These are phyloP conservation scores for Schizaphis graminum DNA, from an alignment of 2,888 invertebrate genomes.

Conservation along the genomic window DNA sequence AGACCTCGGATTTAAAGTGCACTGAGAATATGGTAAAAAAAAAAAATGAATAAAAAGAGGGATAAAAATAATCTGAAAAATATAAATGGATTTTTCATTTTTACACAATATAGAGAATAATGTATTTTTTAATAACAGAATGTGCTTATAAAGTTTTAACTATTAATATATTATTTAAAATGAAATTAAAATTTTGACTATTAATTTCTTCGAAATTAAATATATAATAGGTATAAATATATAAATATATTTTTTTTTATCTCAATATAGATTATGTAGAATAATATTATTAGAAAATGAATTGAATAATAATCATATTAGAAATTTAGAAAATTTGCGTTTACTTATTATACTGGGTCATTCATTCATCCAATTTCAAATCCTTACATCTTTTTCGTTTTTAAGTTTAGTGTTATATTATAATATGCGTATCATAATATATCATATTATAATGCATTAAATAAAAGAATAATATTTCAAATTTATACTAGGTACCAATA, in stretches of 20 bases:
- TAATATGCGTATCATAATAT: too few relatives aligned
- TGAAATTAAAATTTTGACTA: neutral
- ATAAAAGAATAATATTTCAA: too few relatives aligned
- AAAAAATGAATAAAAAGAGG: neutral
- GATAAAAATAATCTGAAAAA: slow-evolving; percentile 29
- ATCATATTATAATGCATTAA: too few relatives aligned
- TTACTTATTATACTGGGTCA: too few relatives aligned
- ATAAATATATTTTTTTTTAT: neutral
- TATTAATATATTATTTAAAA: neutral
- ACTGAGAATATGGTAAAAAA: neutral
- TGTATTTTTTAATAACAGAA: neutral
- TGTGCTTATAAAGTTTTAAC: neutral
- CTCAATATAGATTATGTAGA: neutral
- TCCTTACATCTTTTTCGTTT: too few relatives aligned
- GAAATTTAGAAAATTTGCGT: neutral
- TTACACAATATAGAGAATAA: neutral
- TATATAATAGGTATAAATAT: too few relatives aligned
- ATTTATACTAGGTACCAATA: too few relatives aligned
- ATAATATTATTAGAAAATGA: neutral
- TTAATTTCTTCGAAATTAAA: neutral
- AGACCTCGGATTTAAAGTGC: slow-evolving; percentile 20
- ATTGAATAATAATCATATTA: neutral
- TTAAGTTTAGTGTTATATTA: too few relatives aligned
- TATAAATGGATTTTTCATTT: slow-evolving; percentile 47
- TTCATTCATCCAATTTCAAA: too few relatives aligned